These are phyloP conservation scores for Candidula unifasciata DNA, from an alignment of 2,888 invertebrate species.

Conservation along the genomic window DNA sequence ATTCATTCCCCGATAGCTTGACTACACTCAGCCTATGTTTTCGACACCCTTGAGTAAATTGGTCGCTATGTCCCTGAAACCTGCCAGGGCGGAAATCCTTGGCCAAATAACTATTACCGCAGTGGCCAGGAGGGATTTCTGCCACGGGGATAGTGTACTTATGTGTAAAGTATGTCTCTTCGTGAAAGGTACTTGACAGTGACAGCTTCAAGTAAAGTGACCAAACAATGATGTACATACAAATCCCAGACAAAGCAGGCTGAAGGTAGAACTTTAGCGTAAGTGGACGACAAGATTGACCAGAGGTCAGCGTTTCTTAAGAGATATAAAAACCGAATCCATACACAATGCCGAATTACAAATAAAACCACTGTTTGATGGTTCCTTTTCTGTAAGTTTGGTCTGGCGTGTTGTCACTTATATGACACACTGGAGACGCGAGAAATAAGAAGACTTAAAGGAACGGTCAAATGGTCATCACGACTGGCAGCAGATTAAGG, in stretches of 20 bases:
- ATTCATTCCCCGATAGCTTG: too few relatives aligned
- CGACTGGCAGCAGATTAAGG: not conserved
- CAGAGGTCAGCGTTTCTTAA: not conserved
- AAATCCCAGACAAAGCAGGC: not conserved
- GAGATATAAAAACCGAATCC: too few relatives aligned
- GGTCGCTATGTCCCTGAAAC: not conserved
- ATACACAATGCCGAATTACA: not conserved
- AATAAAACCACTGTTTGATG: not conserved
- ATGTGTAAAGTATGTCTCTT: not conserved
- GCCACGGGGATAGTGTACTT: not conserved
- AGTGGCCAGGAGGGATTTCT: constrained; percentile 1
- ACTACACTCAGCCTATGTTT: not conserved
- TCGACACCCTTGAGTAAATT: not conserved
- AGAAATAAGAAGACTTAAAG: too few relatives aligned
- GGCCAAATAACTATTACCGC: not conserved
- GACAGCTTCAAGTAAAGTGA: not conserved
- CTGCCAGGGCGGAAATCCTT: not conserved
- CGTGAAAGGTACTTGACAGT: not conserved
- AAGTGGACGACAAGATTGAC: not conserved
- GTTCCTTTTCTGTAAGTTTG: not conserved
- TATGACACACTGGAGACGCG: too few relatives aligned
- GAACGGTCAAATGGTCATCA: not conserved
- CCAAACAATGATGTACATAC: not conserved
- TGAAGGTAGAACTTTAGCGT: not conserved
- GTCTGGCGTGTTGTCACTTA: too few relatives aligned